Conservation (phyloP, 2,888 invertebrate genomes). For the Rutpela maculata region DNA sequence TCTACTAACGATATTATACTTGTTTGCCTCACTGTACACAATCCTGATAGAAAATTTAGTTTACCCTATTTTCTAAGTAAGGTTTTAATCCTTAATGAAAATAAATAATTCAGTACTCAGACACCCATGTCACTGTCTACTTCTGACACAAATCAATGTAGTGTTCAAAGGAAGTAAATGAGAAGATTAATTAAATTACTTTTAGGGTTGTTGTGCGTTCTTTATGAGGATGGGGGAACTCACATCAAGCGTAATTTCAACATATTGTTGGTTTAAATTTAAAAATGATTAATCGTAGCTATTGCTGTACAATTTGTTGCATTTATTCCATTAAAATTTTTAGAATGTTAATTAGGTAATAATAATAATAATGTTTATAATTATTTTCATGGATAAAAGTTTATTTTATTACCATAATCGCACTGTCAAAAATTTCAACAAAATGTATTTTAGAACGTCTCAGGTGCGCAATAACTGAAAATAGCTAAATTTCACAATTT, state of each 20-base stretch:
- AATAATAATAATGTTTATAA: too few relatives aligned
- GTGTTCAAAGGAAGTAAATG: constrained; percentile 6
- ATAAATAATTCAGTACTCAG: background rate
- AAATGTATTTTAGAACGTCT: too few relatives aligned
- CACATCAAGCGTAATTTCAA: background rate
- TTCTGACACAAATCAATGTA: constrained; percentile 18
- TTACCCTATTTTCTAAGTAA: background rate
- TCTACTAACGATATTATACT: too few relatives aligned
- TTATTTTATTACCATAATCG: too few relatives aligned
- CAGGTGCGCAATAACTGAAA: too few relatives aligned
- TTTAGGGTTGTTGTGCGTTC: constrained; percentile 8
- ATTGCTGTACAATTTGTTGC: too few relatives aligned
- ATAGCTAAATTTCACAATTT: too few relatives aligned
- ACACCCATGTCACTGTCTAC: constrained; percentile 21
- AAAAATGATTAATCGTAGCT: background rate
- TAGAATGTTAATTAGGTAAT: too few relatives aligned
- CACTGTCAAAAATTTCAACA: too few relatives aligned
- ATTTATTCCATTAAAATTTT: too few relatives aligned
- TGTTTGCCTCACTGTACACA: background rate
- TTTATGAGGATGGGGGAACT: background rate
- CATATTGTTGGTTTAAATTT: background rate
- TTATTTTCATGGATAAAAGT: too few relatives aligned
- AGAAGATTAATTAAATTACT: constrained; percentile 8
- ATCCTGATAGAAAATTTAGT: background rate
- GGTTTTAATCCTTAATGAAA: background rate